Base-by-base conservation (phyloP, 1,140 invertebrate species). In the Lucilia sericata region DNA sequence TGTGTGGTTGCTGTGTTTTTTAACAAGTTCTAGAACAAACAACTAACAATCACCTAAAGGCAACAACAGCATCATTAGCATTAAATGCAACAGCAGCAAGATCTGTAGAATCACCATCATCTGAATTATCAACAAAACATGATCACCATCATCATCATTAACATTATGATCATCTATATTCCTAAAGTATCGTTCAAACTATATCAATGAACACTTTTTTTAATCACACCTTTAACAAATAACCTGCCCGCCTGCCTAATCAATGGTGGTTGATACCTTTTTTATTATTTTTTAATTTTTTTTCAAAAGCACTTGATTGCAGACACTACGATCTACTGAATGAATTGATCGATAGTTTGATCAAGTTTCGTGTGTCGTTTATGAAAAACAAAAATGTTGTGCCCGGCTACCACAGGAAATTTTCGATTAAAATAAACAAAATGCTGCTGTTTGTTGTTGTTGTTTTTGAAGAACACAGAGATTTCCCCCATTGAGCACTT, bases 161-260 rank as follows among this genome's bases (percentile, higher is more conserved):
- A 10, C 65, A 42, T 7, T 10, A 42, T 42, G 5, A 60, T 21
- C 65, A 70, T 70, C 10, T 70, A 70, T 70, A 21, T 21, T 25
- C 19, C 19, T 19, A 21, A 19, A 70, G 10, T 70, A 70, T 70
- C 65, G 1, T 42, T 42, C 2, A 70, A 19, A 21, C 65, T 70
- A 25, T 21, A 70, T 70, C 65, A 21, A 21, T 70, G 65, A 70
- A 21, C 65, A 70, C 21, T 70, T 60, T n/a, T 60, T 70, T 70
- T 21, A 70, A 70, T 70, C n/a, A 70, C 65, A 70, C 65, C 65
- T 70, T 70, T 70, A 21, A 17, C 65, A 70, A 42, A 42, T 10
- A 42, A 42, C 65, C 65, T 8, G 51, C 51, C 17, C 12, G 51
- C 8, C 42, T 42, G 3, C 3, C 25, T 42, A 42, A 42, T 42